phyloP scores from a whole-genome alignment of 2,113 vertebrate genomes.

The Xyliphius kryptos region DNA sequence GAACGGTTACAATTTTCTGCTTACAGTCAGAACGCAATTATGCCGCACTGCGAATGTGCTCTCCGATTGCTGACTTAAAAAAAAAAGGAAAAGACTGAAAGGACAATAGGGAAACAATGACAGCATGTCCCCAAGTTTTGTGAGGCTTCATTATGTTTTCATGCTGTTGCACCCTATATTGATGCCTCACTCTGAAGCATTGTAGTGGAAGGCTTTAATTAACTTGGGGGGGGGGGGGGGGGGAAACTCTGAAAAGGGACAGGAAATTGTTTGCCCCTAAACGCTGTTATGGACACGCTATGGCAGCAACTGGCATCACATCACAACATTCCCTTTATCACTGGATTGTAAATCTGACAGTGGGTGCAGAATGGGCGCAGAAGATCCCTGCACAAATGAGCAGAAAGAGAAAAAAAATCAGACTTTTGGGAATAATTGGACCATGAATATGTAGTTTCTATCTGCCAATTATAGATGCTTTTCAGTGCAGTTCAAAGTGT shows the following conservation, averaged over 20 bases:
- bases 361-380: background rate
- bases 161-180: background rate
- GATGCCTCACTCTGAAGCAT: background rate
- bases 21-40: constrained; percentile 31
- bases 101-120: constrained; percentile 5
- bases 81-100: background rate
- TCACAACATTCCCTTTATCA: background rate
- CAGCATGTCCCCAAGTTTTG: constrained; percentile 2
- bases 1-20: constrained; percentile 28
- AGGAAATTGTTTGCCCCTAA: constrained; percentile 1
- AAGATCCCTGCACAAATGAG: constrained; percentile 7
- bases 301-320: constrained; percentile 3
- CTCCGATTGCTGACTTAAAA: constrained; percentile 1
- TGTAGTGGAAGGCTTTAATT: constrained; percentile 22
- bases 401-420: background rate
- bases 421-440: constrained; percentile 26
- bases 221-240: constrained; percentile 8
- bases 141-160: background rate
- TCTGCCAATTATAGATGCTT: constrained; percentile 21
- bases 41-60: background rate
- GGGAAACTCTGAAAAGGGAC: constrained; percentile 13
- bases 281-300: background rate
- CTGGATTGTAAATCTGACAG: background rate
- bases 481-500: constrained; percentile 15
- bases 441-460: constrained; percentile 21